Conservation (phyloP, 2,797 vertebrate genomes). For the Neosilurus mollespiculum region DNA sequence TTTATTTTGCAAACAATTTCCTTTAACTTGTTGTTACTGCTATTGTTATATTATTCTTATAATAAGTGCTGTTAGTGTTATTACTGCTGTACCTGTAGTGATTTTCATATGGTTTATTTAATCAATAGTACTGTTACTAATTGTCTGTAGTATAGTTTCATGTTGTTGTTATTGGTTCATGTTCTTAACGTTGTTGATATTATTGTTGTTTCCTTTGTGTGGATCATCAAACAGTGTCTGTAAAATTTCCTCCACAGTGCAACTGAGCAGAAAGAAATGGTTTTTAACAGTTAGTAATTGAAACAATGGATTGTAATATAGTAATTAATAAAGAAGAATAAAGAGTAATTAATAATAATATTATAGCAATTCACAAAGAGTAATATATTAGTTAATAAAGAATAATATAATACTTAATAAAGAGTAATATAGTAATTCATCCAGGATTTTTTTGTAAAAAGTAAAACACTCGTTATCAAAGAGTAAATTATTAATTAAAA, state of each 20-base stretch:
- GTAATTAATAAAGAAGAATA: background rate
- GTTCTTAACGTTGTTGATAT: background rate
- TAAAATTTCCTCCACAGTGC: background rate
- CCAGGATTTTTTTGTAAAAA: no score
- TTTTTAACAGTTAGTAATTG: background rate
- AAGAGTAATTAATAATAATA: no score
- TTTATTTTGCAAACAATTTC: no score
- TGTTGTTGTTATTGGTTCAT: background rate
- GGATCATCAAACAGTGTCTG: background rate
- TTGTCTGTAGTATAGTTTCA: background rate
- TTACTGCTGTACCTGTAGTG: background rate
- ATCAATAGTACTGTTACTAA: background rate
- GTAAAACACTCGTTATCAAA: background rate
- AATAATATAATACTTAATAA: background rate
- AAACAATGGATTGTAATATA: background rate
- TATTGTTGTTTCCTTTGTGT: background rate
- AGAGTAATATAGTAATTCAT: background rate
- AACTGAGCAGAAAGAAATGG: background rate
- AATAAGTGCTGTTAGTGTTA: background rate
- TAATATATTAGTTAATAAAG: no score
- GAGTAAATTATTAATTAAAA: constrained; percentile 12
- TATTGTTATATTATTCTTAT: background rate
- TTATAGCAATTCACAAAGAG: no score
- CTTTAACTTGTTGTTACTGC: background rate
- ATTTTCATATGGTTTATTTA: background rate